A percentile compares a stretch with the other conserved stretches of the same genome.
Evolutionary conservation across 2,797 vertebrate species (phyloP).

Genomic region (Rhabdomys pumilio): DNA sequence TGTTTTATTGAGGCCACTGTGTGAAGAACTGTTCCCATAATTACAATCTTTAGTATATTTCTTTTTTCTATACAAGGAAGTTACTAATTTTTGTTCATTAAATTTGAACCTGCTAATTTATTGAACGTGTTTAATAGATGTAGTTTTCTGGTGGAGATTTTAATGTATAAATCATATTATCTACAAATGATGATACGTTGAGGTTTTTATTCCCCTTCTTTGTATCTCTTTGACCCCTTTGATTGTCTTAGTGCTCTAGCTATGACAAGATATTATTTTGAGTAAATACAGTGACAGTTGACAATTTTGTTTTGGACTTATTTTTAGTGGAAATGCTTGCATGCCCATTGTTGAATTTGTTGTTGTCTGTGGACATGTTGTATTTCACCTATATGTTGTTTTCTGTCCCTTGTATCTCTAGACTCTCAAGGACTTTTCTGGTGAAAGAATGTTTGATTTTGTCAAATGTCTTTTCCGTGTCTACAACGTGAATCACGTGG

Average conservation of each 20-base stretch:
- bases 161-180: no score
- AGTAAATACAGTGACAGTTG: not conserved
- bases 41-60: no score
- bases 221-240: not conserved
- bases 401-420: not conserved
- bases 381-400: not conserved
- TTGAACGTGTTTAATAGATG: no score
- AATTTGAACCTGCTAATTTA: no score
- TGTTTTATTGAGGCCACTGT: no score
- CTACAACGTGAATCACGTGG: not conserved
- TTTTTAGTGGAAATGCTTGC: not conserved
- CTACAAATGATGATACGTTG: no score
- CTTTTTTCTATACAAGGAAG: no score
- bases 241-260: not conserved
- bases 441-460: not conserved
- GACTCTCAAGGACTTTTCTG: not conserved
- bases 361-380: not conserved
- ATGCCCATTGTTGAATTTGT: not conserved
- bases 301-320: not conserved
- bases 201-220: no score
- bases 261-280: not conserved
- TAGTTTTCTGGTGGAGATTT: no score
- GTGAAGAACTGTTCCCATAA: no score
- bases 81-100: no score
- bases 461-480: not conserved